Base-by-base conservation (phyloP, 2,797 vertebrate genomes). In the Australoheros facetus region DNA sequence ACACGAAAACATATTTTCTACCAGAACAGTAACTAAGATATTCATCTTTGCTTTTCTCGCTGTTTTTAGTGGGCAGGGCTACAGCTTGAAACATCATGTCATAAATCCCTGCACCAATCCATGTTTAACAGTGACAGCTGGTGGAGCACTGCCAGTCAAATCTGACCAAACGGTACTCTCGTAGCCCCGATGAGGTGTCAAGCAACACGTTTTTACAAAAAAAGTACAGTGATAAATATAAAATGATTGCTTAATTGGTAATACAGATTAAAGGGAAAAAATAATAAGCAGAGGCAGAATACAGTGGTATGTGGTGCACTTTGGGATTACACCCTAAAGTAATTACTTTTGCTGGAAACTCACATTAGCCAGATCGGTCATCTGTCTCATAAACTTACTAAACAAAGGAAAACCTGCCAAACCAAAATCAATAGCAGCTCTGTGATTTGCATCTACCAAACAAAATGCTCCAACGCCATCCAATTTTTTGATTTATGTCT, bases 391-490 rank as follows among this genome's bases (percentile, higher is more conserved):
- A 57, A 64, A 72, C 14, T 32, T 28, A 71, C 21, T 28, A 23
- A 62, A 56, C 51, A 64, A 57, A 77, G 9, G 14, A 73, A 60
- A 78, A 74, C 8, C 53, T 54, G 34, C 55, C 72, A 73, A 77
- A 70, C 13, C 37, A 34, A 75, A 82, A 72, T 17, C 42, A 17
- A 75, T 70, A 19, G 14, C 76, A 82, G 59, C 11, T 21, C 10
- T 73, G 10, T 45, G 8, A n/a, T 37, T 21, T 30, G 28, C 39
- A 4, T 3, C 28, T 2, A 53, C 13, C 12, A 39, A 42, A 73
- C 1, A 59, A 53, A 56, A 71, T n/a, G 4, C 8, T 23, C 5
- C 21, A 10, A 69, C 23, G 3, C 21, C 39, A 30, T 30, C 11
- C 14, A 71, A 3, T 37, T 30, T 17, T 48, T 57, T 9, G n/a